Base-by-base conservation (phyloP, 2,797 vertebrate genomes). In the Protonibea diacanthus region DNA sequence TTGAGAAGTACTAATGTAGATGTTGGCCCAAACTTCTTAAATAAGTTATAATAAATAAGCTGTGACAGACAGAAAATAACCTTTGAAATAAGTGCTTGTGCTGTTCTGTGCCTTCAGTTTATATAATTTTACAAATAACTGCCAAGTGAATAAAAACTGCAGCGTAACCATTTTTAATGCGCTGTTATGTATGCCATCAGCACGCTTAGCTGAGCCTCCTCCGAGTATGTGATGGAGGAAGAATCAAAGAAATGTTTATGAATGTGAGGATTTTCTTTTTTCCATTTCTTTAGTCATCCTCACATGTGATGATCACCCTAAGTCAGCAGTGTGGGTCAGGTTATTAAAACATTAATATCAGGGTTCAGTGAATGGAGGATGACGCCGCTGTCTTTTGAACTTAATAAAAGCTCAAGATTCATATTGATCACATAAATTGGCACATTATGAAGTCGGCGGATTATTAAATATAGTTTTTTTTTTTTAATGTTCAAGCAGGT, bases 321-420 rank as follows among this genome's bases (percentile, higher is more conserved):
- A 57, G n/a, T 23, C 58, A 60, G 18, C 18, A 40, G 8, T 29
- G 12, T 21, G 25, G 48, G 21, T n/a, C 47, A 55, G 15, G 17
- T 74, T 53, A 13, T 76, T 67, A 48, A 77, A 76, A 64, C 47
- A 6, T 67, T 63, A 45, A 74, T 21, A 52, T 76, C 27, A n/a
- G 59, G 25, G 29, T 58, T 71, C 33, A 40, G 13, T 77, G 18
- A 57, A 61, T 56, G 25, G 48, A 59, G 59, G 65, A 51, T 23
- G 11, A 9, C 42, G 5, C 17, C 38, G 1, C 10, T 53, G 18
- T 66, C 15, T 10, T 48, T 58, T 70, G 27, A 67, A 49, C 64
- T 48, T 51, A 71, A 74, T 55, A 21, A 53, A 67, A 76, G 29
- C 53, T 27, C 18, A 64, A 42, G 9, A 21, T 29, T 44, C 5